Conservation (phyloP, 2,113 vertebrate species). For the Salvelinus namaycush region DNA sequence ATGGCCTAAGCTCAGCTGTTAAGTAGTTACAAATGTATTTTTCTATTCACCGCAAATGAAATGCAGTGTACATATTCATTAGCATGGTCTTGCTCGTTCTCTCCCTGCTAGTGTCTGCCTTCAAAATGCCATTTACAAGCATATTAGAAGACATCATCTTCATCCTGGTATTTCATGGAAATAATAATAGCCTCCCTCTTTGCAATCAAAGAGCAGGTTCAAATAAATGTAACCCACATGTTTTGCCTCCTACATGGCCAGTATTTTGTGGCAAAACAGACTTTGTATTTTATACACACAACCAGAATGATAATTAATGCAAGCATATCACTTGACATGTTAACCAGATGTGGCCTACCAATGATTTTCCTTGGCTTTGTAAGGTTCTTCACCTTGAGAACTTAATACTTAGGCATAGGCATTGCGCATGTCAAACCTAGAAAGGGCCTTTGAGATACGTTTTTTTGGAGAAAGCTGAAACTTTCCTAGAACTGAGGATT, state of each 20-base stretch:
- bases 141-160: constrained; percentile 40
- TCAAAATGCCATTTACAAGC: constrained; percentile 25
- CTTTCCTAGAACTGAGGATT: background rate
- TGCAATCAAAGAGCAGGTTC: too few species aligned
- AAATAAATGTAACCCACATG: background rate
- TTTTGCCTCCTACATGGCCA: background rate
- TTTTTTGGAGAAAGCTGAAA: background rate
- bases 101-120: constrained; percentile 14
- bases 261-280: too few species aligned
- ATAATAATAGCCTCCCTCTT: constrained; percentile 2
- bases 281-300: too few species aligned
- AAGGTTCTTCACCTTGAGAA: background rate
- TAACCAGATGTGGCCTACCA: background rate
- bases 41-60: constrained; percentile 33
- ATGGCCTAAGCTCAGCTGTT: constrained; percentile 38
- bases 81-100: constrained; percentile 32
- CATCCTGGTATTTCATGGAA: constrained; percentile 32
- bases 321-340: too few species aligned
- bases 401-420: too few species aligned
- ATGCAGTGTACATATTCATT: constrained; percentile 43
- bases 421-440: background rate
- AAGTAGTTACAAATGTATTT: constrained; percentile 43
- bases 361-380: background rate
- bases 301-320: too few species aligned
- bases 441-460: background rate